A percentile compares a stretch with the other conserved stretches of the same genome.
These are phyloP conservation scores for Agrochola lota DNA, from an alignment of 2,888 invertebrate species.

Conservation along the genomic window DNA sequence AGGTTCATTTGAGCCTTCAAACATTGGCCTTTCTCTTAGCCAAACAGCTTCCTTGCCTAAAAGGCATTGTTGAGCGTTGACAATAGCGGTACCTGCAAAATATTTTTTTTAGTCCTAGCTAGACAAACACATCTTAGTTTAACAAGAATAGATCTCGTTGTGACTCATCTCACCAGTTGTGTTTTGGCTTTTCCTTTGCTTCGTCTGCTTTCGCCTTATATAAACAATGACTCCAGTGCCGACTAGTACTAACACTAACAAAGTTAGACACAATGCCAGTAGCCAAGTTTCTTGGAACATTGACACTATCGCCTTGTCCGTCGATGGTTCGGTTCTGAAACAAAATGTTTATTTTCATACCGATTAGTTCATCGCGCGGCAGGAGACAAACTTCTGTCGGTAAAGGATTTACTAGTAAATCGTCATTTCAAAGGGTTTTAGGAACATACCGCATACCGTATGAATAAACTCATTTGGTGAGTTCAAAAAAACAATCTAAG, in stretches of 20 bases:
- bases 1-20: slow-evolving; percentile 86
- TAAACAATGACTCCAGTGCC: slow-evolving; percentile 84
- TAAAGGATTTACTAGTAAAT: slow-evolving; percentile 30
- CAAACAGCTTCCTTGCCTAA: slow-evolving; percentile 88
- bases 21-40: slow-evolving; percentile 85
- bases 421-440: slow-evolving; percentile 4
- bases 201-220: slow-evolving; percentile 82
- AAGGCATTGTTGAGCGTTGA: slow-evolving; percentile 87
- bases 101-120: slow-evolving; percentile 20
- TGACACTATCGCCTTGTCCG: slow-evolving; percentile 87
- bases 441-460: slow-evolving; percentile 3
- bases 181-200: slow-evolving; percentile 85
- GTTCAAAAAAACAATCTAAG: slow-evolving; percentile 7
- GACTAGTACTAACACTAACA: slow-evolving; percentile 83
- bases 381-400: slow-evolving; percentile 51
- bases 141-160: slow-evolving; percentile 23
- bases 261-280: slow-evolving; percentile 83
- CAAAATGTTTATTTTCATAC: slow-evolving; percentile 66
- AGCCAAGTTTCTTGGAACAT: slow-evolving; percentile 89
- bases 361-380: slow-evolving; percentile 49
- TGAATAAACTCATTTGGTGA: slow-evolving; percentile 7
- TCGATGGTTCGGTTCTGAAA: slow-evolving; percentile 88
- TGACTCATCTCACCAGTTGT: slow-evolving; percentile 77
- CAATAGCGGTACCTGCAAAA: slow-evolving; percentile 81
- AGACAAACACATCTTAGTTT: slow-evolving; percentile 27